Percentiles rank a stretch among this genome's conserved stretches.
Conservation (phyloP, 2,113 vertebrate genomes). For the Typhlomys cinereus region DNA sequence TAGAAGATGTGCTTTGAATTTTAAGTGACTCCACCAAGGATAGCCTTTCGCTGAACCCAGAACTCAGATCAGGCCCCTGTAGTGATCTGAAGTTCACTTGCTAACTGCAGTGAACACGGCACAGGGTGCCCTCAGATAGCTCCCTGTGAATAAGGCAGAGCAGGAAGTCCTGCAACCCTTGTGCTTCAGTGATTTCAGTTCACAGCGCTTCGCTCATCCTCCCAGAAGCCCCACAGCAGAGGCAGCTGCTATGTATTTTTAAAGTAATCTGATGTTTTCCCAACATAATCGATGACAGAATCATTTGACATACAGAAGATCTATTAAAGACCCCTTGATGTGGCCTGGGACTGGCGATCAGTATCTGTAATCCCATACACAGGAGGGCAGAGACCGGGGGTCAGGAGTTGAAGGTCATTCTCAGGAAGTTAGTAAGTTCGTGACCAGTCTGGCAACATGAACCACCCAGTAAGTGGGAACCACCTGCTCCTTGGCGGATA, state of each 20-base stretch:
- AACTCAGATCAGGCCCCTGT: background rate
- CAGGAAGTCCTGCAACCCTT: background rate
- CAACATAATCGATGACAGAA: background rate
- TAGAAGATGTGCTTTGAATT: background rate
- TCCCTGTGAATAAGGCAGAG: background rate
- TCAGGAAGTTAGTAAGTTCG: background rate
- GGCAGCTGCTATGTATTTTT: background rate
- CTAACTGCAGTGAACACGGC: background rate
- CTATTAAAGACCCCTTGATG: no score
- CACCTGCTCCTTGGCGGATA: background rate
- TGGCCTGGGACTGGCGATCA: background rate
- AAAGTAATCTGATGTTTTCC: background rate
- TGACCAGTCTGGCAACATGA: background rate
- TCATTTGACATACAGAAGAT: background rate
- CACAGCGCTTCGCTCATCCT: background rate
- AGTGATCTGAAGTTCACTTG: background rate
- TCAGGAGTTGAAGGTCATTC: background rate
- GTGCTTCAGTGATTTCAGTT: background rate
- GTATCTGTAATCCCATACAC: background rate
- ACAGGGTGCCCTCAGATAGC: background rate
- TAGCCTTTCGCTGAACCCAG: background rate
- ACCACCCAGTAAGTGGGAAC: no score
- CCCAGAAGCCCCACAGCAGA: background rate
- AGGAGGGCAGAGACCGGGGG: background rate
- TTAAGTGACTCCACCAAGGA: background rate